Percentiles rank a stretch among this genome's conserved stretches.
Evolutionary conservation across 1,140 invertebrate genomes (phyloP).

Genomic region (Panonychus citri): DNA sequence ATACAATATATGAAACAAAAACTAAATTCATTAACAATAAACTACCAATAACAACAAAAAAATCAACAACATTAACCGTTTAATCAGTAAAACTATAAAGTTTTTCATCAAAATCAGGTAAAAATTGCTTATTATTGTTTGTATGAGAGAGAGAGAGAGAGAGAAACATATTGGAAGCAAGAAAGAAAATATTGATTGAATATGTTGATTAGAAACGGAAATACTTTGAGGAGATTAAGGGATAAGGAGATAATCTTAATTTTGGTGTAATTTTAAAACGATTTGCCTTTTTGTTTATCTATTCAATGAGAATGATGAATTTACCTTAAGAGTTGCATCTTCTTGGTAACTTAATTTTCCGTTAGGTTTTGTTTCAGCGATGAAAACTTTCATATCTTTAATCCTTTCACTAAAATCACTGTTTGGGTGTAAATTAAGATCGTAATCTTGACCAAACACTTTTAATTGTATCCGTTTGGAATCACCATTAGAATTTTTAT

Average conservation of each 20-base stretch:
- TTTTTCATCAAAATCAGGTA: too few species aligned
- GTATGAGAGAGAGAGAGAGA: too few species aligned
- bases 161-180: too few species aligned
- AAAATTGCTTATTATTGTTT: too few species aligned
- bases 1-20: too few species aligned
- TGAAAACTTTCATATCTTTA: slow-evolving; percentile 41
- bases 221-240: too few species aligned
- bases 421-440: slow-evolving; percentile 44
- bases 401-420: slow-evolving; percentile 15
- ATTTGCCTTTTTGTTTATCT: neutral
- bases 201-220: too few species aligned
- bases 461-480: slow-evolving; percentile 14
- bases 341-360: slow-evolving; percentile 66
- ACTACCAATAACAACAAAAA: too few species aligned
- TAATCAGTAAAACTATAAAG: too few species aligned
- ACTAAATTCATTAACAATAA: too few species aligned
- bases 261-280: neutral
- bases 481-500: neutral
- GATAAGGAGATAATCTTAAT: neutral
- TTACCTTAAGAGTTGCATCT: slow-evolving; percentile 31
- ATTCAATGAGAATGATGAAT: neutral
- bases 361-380: slow-evolving; percentile 37
- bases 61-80: too few species aligned
- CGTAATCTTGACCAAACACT: slow-evolving; percentile 19
- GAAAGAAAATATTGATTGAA: too few species aligned